Base-by-base conservation (phyloP, 2,888 invertebrate species). In the Neuroscelio doddi region DNA sequence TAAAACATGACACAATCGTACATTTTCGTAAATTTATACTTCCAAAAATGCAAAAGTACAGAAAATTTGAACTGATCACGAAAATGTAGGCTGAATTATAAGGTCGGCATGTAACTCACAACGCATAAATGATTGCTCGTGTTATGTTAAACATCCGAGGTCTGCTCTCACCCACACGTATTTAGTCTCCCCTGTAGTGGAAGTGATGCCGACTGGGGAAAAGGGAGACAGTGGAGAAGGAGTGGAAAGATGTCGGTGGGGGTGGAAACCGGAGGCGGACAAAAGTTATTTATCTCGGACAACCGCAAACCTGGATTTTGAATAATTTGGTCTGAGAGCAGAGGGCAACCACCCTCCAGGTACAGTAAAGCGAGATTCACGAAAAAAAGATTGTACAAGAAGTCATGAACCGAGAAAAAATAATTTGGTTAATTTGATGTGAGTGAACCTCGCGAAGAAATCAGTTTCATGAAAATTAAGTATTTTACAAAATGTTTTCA, bases 81-180 rank as follows among this genome's bases (percentile, higher is more conserved):
- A n/a, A n/a, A n/a, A n/a, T n/a, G n/a, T n/a, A 75, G 72, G 74
- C 77, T 83, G 79, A 83, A 80, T 82, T 80, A 83, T 81, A 80
- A 80, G 82, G 78, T 81, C 79, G 80, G 79, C 77, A 73, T 79
- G 78, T 76, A 74, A 74, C 77, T 78, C 73, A 79, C 75, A 77
- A 76, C 79, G 80, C 77, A 80, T 83, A 83, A 83, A 82, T 83
- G 81, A 83, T 83, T 82, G 82, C 82, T 75, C 80, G 80, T 78
- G 80, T 83, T 82, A 83, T 83, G 83, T 83, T 83, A 81, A 83
- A 83, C 81, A 83, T 83, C 79, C 77, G 71, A 49, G 52, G 65
- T 66, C 57, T 46, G 57, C 51, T 68, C 74, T 75, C 80, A 80
- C 79, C 80, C 79, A 79, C 78, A 75, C 80, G 71, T 77, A 64